phyloP scores from a whole-genome alignment of 2,888 invertebrate species.

The Calameuta filiformis region DNA sequence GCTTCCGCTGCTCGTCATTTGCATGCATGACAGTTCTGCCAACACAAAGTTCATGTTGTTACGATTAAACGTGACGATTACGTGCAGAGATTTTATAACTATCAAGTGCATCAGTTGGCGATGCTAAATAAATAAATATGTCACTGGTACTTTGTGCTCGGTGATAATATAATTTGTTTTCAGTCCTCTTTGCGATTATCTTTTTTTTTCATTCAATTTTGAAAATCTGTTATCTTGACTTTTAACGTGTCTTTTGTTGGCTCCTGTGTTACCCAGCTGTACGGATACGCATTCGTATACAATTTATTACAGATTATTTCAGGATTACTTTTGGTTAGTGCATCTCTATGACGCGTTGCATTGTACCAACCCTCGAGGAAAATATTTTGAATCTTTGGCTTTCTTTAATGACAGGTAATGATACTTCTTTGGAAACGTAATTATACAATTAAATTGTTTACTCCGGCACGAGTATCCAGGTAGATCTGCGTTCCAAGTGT shows the following conservation, averaged over 20 bases:
- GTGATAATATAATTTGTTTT: neutral
- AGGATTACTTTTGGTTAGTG: neutral
- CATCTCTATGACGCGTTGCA: neutral
- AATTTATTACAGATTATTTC: neutral
- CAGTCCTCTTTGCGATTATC: neutral
- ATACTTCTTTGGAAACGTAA: neutral
- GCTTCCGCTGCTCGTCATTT: neutral
- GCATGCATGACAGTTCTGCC: neutral
- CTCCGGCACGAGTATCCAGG: neutral
- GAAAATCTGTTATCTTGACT: neutral
- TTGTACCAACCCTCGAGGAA: neutral
- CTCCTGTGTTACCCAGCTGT: neutral
- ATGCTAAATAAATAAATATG: neutral
- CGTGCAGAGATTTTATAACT: neutral
- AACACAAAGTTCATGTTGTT: neutral
- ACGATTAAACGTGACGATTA: neutral
- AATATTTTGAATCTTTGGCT: neutral
- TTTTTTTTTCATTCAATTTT: neutral
- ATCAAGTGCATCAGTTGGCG: neutral
- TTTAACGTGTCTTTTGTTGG: no score
- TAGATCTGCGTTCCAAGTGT: neutral
- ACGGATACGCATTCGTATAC: neutral
- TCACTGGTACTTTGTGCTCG: neutral
- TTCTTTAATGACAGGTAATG: neutral
- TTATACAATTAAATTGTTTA: neutral